Base-by-base conservation (phyloP, 2,113 vertebrate genomes). In the Panthera leo region DNA sequence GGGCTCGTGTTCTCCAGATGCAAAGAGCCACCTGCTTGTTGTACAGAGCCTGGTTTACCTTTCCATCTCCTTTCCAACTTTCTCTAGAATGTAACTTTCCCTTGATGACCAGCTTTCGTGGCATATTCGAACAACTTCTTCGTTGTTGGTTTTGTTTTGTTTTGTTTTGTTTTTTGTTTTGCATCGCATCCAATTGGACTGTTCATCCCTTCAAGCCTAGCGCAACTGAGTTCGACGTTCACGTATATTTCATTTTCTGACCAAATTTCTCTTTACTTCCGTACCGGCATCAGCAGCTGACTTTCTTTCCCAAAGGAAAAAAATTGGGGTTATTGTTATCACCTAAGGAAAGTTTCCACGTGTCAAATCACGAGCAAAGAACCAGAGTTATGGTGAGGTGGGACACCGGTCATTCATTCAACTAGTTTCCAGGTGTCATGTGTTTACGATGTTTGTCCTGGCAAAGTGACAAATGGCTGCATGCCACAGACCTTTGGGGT, bases 261-360 rank as follows among this genome's bases (percentile, higher is more conserved):
- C 10, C 48, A 29, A 95, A 51, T 80, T 93, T 85, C 92, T 90
- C 42, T 91, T 88, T 45, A 31, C 12, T 84, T 93, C 80, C 73
- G 88, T 67, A 82, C 34, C 2, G 3, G 73, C 39, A 51, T 34
- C 23, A 79, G 45, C 68, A 86, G 36, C 65, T 70, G 23, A 39
- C 68, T 85, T 68, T 63, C 31, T 95, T 87, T 95, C 29, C 78
- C 39, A 71, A 79, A 61, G 53, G 19, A 55, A 45, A 68, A 53
- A n/a, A 34, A 53, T 39, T 3, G 7, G 63, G 39, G 15, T 91
- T 39, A 48, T 67, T 91, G 68, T 85, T 68, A 68, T 90, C 4
- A 94, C 53, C 7, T n/a, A 75, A 90, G 31, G 71, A 29, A 76
- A 79, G 25, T 53, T 21, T 68, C 93, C 19, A 1, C 34, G 11